Conservation (phyloP, 2,888 invertebrate species). For the Ophion obscuratus region DNA sequence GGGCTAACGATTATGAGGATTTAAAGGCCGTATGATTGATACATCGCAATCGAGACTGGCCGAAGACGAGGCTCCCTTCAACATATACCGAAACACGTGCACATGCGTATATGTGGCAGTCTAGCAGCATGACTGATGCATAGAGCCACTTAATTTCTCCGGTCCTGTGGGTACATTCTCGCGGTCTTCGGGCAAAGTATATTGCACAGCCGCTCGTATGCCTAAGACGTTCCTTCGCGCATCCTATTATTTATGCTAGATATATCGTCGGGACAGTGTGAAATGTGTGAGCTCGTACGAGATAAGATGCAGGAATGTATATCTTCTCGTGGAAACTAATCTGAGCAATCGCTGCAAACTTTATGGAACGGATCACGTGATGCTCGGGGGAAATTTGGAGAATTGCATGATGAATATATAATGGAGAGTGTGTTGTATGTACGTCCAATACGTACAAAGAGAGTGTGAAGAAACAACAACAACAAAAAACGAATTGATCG, state of each 20-base stretch:
- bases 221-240: slow-evolving; percentile 31
- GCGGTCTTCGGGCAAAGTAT: slow-evolving; percentile 45
- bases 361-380: slow-evolving; percentile 64
- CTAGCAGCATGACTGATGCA: slow-evolving; percentile 51
- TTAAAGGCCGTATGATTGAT: slow-evolving; percentile 29
- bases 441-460: background rate
- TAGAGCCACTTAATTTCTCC: slow-evolving; percentile 63
- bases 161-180: slow-evolving; percentile 59
- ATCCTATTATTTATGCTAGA: slow-evolving; percentile 30
- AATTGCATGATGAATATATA: slow-evolving; percentile 60
- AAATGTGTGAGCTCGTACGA: slow-evolving; percentile 54
- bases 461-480: background rate
- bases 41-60: slow-evolving; percentile 22
- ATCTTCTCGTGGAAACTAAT: slow-evolving; percentile 65
- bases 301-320: slow-evolving; percentile 58
- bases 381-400: slow-evolving; percentile 65
- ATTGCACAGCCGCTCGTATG: slow-evolving; percentile 44
- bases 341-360: slow-evolving; percentile 64
- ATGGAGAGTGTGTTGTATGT: slow-evolving; percentile 44
- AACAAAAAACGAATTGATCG: background rate
- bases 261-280: slow-evolving; percentile 36
- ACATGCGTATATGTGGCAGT: background rate
- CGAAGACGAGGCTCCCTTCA: slow-evolving; percentile 12
- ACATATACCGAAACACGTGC: background rate
- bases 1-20: slow-evolving; percentile 27